Base-by-base conservation (phyloP, 2,797 vertebrate species). In the Coranthus polyacanthus region DNA sequence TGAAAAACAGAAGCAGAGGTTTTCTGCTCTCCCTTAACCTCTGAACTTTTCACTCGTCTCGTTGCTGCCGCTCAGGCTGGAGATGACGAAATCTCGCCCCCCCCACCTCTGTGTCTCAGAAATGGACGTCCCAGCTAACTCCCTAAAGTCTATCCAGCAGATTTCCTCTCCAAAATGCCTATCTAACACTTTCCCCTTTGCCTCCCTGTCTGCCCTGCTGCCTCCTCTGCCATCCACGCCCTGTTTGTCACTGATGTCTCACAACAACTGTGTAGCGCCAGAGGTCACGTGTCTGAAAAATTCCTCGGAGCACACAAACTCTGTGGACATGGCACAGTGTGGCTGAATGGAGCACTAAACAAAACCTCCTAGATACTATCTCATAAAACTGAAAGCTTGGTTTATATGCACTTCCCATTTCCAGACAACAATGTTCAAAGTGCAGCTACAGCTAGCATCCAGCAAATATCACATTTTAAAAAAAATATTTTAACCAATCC, bases 221-320 rank as follows among this genome's bases (percentile, higher is more conserved):
- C 29, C 45, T 65, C 63, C 53, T 37, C 44, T 53, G 11, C 11
- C 17, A 21, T 39, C 36, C 17, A 5, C 64, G 37, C 67, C 65
- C 37, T 58, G 47, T 78, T 68, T 75, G 49, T 50, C 66, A 65
- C 60, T 26, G 64, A 83, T 76, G 82, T 60, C 66, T 74, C 65
- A 59, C 53, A 79, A 78, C 77, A 81, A 75, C 69, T 78, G 71
- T 45, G 52, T 38, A 18, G 20, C 22, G 50, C 44, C 59, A 65
- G 63, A 60, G 75, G 83, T 86, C 72, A 72, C 43, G 34, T 49
- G 73, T 44, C 61, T 1, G 6, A 59, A 60, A 84, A 81, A 81
- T 60, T 55, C 34, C 56, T 54, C 47, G 2, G 42, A 12, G 6
- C 2, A 16, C 34, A 38, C 49, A 34, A 72, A 66, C 42, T 57